phyloP scores from a whole-genome alignment of 2,113 vertebrate species.

The Mormyrus lacerda region DNA sequence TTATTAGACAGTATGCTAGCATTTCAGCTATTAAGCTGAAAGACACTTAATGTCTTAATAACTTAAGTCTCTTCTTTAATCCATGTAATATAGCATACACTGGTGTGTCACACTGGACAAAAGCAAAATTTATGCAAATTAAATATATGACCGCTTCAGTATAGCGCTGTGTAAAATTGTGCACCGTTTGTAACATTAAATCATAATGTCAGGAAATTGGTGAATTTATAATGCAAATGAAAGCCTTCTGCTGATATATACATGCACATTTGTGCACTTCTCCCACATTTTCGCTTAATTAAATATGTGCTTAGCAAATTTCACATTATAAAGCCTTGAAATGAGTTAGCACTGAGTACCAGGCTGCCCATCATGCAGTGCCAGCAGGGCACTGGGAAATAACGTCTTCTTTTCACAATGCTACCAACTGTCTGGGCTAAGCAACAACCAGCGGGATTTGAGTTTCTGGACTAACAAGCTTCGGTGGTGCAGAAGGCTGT shows the following conservation, averaged over 20 bases:
- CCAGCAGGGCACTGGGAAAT: background rate
- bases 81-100: background rate
- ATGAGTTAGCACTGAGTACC: background rate
- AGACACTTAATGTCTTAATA: background rate
- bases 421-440: background rate
- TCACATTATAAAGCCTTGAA: background rate
- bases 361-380: background rate
- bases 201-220: background rate
- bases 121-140: background rate
- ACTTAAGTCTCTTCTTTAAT: background rate
- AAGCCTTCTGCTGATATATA: background rate
- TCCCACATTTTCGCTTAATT: background rate
- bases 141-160: background rate
- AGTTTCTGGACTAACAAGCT: background rate
- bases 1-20: background rate
- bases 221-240: background rate
- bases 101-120: background rate
- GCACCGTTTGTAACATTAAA: background rate
- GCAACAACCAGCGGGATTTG: background rate
- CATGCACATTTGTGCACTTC: background rate
- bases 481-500: background rate
- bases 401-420: background rate
- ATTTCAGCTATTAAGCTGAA: background rate
- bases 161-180: background rate
- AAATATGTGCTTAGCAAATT: background rate